phyloP scores from a whole-genome alignment of 2,888 invertebrate genomes.

The Nebria salina region DNA sequence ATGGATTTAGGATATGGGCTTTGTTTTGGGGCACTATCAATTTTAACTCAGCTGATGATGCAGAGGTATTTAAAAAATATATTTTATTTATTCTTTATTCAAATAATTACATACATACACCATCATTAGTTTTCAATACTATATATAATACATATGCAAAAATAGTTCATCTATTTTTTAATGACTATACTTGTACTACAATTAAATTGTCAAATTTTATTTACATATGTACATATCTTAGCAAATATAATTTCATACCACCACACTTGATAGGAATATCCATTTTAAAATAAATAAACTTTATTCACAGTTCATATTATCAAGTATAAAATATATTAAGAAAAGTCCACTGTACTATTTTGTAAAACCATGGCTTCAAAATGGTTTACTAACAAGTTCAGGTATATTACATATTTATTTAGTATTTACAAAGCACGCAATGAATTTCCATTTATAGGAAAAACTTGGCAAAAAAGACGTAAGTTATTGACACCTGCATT shows the following conservation, averaged over 20 bases:
- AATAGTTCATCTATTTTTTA: too few relatives aligned
- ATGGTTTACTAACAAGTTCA: constrained; percentile 12
- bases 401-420: neutral
- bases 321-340: constrained; percentile 2
- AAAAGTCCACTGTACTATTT: constrained; percentile 2
- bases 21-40: neutral
- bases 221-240: too few relatives aligned
- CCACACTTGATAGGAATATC: neutral
- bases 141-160: too few relatives aligned
- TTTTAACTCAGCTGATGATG: neutral
- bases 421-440: neutral
- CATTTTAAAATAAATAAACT: neutral
- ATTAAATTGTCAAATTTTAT: too few relatives aligned
- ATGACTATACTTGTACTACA: too few relatives aligned
- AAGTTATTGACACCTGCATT: constrained; percentile 21
- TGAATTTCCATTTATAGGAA: neutral
- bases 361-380: neutral
- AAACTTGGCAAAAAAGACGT: constrained; percentile 16
- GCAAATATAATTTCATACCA: neutral
- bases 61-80: neutral
- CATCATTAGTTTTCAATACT: too few relatives aligned
- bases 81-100: too few relatives aligned
- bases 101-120: too few relatives aligned
- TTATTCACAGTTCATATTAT: neutral
- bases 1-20: constrained; percentile 3